A percentile compares a stretch with the other conserved stretches of the same genome.
phyloP scores from a whole-genome alignment of 1,140 invertebrate species.

The Drosophila bocki region DNA sequence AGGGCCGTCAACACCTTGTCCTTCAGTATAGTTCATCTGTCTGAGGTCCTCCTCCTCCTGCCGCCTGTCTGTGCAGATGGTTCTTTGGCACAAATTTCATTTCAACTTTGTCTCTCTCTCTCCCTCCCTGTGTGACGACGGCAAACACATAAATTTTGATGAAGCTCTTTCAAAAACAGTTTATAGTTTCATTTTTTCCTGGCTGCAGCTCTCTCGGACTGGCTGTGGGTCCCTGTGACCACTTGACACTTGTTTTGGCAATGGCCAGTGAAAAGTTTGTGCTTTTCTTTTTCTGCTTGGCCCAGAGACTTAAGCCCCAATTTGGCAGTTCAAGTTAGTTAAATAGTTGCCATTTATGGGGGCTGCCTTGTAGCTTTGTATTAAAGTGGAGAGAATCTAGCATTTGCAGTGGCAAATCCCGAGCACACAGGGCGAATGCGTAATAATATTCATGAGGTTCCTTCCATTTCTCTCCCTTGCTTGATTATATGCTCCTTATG shows the following conservation, averaged over 20 bases:
- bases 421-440: conserved; percentile 49
- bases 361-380: conserved; percentile 1
- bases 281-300: conserved; percentile 17
- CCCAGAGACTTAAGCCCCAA: conserved; percentile 24
- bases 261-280: conserved; percentile 60
- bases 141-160: conserved; percentile 51
- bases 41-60: not conserved
- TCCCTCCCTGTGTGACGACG: not conserved
- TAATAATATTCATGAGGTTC: conserved; percentile 67
- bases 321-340: conserved; percentile 44
- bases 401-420: conserved; percentile 33
- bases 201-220: not conserved
- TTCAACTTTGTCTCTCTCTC: conserved; percentile 49
- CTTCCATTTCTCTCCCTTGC: too few species aligned
- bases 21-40: conserved; percentile 19
- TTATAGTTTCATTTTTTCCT: conserved; percentile 30
- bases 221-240: conserved; percentile 14
- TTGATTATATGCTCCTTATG: not conserved
- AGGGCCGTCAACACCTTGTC: conserved; percentile 42
- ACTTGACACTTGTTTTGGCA: conserved; percentile 52
- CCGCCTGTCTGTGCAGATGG: conserved; percentile 1
- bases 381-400: conserved; percentile 23
- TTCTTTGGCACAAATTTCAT: conserved; percentile 57
- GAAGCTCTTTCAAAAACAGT: conserved; percentile 52
- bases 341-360: conserved; percentile 42